A percentile compares a stretch with the other conserved stretches of the same genome.
These are phyloP conservation scores for Acanthochromis polyacanthus DNA, from an alignment of 2,113 vertebrate species.

Conservation along the genomic window DNA sequence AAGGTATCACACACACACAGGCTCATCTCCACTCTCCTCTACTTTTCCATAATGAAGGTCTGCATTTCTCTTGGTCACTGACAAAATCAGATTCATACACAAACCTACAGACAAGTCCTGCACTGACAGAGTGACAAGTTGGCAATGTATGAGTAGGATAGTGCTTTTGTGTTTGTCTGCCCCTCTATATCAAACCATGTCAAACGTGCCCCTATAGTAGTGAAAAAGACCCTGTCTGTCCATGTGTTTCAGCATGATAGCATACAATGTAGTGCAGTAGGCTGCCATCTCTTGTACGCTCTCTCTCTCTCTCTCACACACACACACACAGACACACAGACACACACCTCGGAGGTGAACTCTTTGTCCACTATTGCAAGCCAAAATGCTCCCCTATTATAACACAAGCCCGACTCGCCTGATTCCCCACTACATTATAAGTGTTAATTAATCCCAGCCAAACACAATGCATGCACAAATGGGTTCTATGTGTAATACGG, in stretches of 20 bases:
- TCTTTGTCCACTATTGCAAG: conserved; percentile 68
- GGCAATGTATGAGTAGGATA: conserved; percentile 61
- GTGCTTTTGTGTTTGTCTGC: conserved; percentile 73
- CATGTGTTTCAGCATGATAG: conserved; percentile 79
- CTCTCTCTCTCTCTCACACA: background rate
- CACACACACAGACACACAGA: conserved; percentile 24
- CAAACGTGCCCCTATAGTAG: conserved; percentile 70
- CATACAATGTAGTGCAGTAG: conserved; percentile 55
- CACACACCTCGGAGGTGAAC: conserved; percentile 65
- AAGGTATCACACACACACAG: conserved; percentile 69
- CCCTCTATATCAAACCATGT: conserved; percentile 67
- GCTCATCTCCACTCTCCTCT: conserved; percentile 78
- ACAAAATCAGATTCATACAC: conserved; percentile 33
- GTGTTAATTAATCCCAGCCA: conserved; percentile 80
- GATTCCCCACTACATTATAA: conserved; percentile 76
- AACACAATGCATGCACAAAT: conserved; percentile 74
- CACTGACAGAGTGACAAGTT: conserved; percentile 62
- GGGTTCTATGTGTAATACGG: conserved; percentile 35
- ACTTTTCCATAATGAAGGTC: conserved; percentile 85
- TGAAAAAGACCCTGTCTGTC: conserved; percentile 77
- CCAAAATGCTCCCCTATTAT: conserved; percentile 63
- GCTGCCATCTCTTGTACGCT: conserved; percentile 33
- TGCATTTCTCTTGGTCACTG: conserved; percentile 68
- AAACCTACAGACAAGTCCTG: conserved; percentile 25
- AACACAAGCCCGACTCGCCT: conserved; percentile 62